These are phyloP conservation scores for Marronus borbonicus DNA, from an alignment of 2,888 invertebrate genomes.

Conservation along the genomic window DNA sequence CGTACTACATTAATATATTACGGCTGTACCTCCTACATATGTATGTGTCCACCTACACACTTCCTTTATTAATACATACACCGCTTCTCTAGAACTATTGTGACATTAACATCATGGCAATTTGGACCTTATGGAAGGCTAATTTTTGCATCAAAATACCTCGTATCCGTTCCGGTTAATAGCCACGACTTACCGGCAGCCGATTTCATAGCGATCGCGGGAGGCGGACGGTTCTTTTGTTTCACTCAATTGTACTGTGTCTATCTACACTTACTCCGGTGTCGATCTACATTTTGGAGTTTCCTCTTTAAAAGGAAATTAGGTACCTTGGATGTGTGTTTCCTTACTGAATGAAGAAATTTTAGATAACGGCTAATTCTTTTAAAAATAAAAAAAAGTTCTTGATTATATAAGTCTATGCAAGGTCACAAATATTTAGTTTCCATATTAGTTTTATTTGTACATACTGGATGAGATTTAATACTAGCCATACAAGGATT, in stretches of 20 bases:
- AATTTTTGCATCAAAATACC: constrained; percentile 11
- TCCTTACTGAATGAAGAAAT: background rate
- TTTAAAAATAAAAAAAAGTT: too few relatives aligned
- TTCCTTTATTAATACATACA: too few relatives aligned
- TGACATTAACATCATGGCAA: constrained; percentile 7
- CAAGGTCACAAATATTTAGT: too few relatives aligned
- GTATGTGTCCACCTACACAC: too few relatives aligned
- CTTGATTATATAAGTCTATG: too few relatives aligned
- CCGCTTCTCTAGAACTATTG: background rate
- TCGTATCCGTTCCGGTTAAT: background rate
- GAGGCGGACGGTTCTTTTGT: background rate
- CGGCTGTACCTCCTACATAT: too few relatives aligned
- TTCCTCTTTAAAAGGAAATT: background rate
- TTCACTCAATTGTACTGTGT: background rate
- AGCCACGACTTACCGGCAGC: background rate
- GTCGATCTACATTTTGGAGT: background rate
- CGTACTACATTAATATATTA: too few relatives aligned
- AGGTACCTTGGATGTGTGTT: background rate
- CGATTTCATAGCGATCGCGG: background rate
- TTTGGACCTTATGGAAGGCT: constrained; percentile 16
- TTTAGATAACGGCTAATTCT: too few relatives aligned
- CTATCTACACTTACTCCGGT: too few relatives aligned
- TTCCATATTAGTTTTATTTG: too few relatives aligned
- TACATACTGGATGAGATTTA: too few relatives aligned
- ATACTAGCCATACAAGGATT: too few relatives aligned